Evolutionary conservation across 2,888 invertebrate species (phyloP).

Genomic region (Eupithecia subfuscata): DNA sequence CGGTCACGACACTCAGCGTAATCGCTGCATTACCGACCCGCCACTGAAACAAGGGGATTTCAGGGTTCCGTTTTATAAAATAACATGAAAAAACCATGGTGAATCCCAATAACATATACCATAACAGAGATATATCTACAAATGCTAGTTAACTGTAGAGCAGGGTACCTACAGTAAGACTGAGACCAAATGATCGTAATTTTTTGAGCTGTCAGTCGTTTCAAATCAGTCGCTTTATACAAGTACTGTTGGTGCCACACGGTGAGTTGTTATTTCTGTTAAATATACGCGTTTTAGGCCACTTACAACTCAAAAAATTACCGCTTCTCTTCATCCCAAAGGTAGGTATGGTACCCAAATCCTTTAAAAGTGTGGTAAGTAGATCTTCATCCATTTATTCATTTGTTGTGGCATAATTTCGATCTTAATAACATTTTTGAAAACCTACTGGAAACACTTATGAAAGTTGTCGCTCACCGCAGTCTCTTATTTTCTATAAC

Average conservation of each 20-base stretch:
- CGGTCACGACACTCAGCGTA: constrained; percentile 28
- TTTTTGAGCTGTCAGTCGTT: background rate
- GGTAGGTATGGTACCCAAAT: background rate
- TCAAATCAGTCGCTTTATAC: background rate
- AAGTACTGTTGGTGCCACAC: background rate
- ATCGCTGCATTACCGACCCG: constrained; percentile 34
- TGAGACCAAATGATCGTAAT: background rate
- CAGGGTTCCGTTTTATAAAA: constrained; percentile 19
- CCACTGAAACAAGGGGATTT: constrained; percentile 17
- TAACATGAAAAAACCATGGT: background rate
- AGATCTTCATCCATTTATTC: background rate
- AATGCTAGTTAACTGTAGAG: background rate
- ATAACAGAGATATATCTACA: background rate
- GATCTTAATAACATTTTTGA: background rate
- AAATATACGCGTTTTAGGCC: background rate
- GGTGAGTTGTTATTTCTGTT: background rate
- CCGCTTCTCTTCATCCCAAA: too few species aligned
- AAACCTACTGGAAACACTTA: background rate
- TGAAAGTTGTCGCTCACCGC: background rate
- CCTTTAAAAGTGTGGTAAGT: background rate
- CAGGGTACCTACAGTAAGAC: background rate
- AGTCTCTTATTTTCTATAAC: background rate
- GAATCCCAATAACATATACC: background rate
- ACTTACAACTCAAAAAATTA: too few species aligned
- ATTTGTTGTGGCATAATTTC: background rate